Base-by-base conservation (phyloP, 2,113 vertebrate species). In the Lophochroa leadbeateri region DNA sequence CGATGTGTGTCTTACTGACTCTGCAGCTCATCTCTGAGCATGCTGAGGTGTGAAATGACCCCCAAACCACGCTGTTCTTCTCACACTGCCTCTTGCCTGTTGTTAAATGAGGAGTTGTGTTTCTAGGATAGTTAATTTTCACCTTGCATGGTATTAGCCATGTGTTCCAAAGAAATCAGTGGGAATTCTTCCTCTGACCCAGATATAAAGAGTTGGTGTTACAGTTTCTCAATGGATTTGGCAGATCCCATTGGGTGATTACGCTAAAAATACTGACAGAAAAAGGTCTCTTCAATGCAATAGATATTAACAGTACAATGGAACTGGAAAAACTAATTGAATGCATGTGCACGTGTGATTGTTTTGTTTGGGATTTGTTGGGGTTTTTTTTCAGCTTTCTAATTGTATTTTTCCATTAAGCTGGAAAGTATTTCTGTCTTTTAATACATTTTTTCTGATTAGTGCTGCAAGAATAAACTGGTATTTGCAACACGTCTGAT, bases 1-100 rank as follows among this genome's bases (percentile, higher is more conserved):
- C 0, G 0, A 27, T 2, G 23, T 47, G 28, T 5, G 0, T 19
- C 52, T 81, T 24, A 0, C 33, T 70, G 53, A 47, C 35, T 44
- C 75, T 47, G 24, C 53, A 53, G 71, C 78, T 77, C 4, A 0
- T 41, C 49, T 29, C 58, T 29, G 65, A 90, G 82, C 2, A 0
- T 23, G 71, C 65, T n/a, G 52, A 49, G 33, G 61, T 74, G 79
- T 21, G 67, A 75, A 35, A 64, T 13, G 44, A 70, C 43, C 43
- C 61, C 50, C 39, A 47, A 9, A 57, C 11, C 55, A 46, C 0
- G 0, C 5, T 4, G 37, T 27, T 41, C 11, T 63, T 33, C 71
- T 72, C 64, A 37, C 8, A 2, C 46, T 3, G n/a, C 69, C 50
- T 84, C 55, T 47, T 1, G 2, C 64, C 57, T 35, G 31, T 28